A percentile compares a stretch with the other conserved stretches of the same genome.
Conservation (phyloP, 35 echinoderm and acorn worm species). For the Eucidaris tribuloides region DNA sequence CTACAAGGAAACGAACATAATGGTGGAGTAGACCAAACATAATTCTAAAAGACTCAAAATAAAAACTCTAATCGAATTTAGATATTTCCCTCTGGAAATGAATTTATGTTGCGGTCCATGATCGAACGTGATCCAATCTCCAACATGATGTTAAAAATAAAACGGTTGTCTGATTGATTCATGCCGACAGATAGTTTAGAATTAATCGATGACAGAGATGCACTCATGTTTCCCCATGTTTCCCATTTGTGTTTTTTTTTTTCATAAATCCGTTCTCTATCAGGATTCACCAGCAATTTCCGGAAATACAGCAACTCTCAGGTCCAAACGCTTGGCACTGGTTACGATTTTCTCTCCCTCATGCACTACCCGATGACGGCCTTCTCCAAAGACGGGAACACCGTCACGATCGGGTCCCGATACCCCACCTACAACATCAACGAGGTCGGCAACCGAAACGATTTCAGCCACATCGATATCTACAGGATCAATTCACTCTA, state of each 20-base stretch:
- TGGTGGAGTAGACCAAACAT: too few species aligned
- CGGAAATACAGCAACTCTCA: conserved; percentile 45
- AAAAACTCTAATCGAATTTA: too few species aligned
- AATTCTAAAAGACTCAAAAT: too few species aligned
- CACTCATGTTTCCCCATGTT: neutral
- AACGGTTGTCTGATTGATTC: too few species aligned
- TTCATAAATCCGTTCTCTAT: neutral
- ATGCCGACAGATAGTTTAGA: too few species aligned
- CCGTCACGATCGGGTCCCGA: conserved; percentile 63
- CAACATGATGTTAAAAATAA: too few species aligned
- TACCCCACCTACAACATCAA: conserved; percentile 45
- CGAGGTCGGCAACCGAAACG: conserved; percentile 58
- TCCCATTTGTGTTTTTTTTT: neutral
- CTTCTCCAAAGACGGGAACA: conserved; percentile 65
- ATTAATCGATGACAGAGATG: too few species aligned
- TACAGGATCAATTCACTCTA: conserved; percentile 77
- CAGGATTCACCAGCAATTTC: conserved; percentile 62
- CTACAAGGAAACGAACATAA: too few species aligned
- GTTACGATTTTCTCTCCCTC: conserved; percentile 83
- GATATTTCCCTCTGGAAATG: too few species aligned
- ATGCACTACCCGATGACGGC: conserved; percentile 92
- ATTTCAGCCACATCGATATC: conserved; percentile 87
- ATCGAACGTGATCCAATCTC: too few species aligned
- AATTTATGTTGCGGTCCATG: too few species aligned
- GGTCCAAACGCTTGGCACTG: conserved; percentile 63